A percentile compares a stretch with the other conserved stretches of the same genome.
These are phyloP conservation scores for Dolomedes plantarius DNA, from an alignment of 2,888 invertebrate genomes.

Conservation along the genomic window DNA sequence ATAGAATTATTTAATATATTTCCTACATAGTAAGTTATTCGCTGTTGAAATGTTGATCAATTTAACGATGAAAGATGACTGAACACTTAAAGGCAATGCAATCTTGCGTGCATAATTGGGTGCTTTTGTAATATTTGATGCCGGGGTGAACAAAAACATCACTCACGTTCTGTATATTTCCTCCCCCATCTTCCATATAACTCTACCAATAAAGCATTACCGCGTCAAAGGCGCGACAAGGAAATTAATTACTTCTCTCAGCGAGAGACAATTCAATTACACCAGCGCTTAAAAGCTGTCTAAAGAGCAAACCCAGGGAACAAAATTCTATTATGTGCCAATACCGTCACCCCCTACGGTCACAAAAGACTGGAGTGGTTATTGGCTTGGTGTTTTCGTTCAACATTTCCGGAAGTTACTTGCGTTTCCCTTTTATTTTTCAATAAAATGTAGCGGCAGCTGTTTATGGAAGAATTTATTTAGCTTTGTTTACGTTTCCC, in stretches of 20 bases:
- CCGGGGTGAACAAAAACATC: no score
- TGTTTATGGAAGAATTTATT: not conserved
- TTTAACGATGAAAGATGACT: no score
- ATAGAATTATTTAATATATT: no score
- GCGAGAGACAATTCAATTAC: slow-evolving; percentile 36
- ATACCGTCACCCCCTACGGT: not conserved
- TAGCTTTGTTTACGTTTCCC: no score
- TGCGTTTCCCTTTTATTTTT: not conserved
- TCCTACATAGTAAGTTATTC: no score
- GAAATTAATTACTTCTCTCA: slow-evolving; percentile 46
- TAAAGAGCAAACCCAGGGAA: not conserved
- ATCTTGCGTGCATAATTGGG: no score
- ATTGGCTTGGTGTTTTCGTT: not conserved
- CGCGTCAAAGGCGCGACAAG: not conserved
- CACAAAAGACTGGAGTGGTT: not conserved
- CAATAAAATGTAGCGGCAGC: not conserved
- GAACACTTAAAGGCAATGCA: no score
- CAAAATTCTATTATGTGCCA: not conserved
- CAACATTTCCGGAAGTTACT: not conserved
- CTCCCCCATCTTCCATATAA: no score
- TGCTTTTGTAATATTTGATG: no score
- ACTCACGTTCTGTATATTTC: not conserved
- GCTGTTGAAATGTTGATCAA: no score
- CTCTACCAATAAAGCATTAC: not conserved
- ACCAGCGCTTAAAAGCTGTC: slow-evolving; percentile 14